Percentiles rank a stretch among this genome's conserved stretches.
phyloP scores from a whole-genome alignment of 2,888 invertebrate species.

The Pollenia amentaria region DNA sequence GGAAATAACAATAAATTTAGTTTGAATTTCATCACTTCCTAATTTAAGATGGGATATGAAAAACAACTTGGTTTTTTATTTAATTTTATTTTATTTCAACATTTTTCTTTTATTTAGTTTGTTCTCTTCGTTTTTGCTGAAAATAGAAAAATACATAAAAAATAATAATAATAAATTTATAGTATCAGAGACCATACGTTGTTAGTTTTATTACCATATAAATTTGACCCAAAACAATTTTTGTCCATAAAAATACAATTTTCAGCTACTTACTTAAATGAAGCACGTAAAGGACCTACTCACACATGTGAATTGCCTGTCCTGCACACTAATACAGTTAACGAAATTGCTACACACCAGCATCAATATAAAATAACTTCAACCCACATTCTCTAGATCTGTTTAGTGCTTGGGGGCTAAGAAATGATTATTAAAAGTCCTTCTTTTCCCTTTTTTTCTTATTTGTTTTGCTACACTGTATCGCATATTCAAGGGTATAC shows the following conservation, averaged over 20 bases:
- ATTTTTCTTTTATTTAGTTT: neutral
- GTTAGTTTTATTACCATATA: slow-evolving; percentile 81
- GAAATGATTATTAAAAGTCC: slow-evolving; percentile 71
- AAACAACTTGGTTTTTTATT: slow-evolving; percentile 24
- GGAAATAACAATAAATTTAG: slow-evolving; percentile 51
- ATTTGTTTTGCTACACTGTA: slow-evolving; percentile 15
- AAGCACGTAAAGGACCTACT: slow-evolving; percentile 69
- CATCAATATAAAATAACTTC: slow-evolving; percentile 41
- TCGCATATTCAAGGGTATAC: neutral
- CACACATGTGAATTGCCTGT: slow-evolving; percentile 43
- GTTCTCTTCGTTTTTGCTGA: slow-evolving; percentile 18
- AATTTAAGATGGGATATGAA: slow-evolving; percentile 52
- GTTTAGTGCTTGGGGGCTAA: slow-evolving; percentile 53
- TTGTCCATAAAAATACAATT: slow-evolving; percentile 84
- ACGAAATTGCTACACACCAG: slow-evolving; percentile 6
- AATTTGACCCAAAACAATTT: slow-evolving; percentile 83
- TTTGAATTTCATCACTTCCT: slow-evolving; percentile 63
- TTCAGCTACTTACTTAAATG: slow-evolving; percentile 80
- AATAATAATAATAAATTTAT: slow-evolving; percentile 70
- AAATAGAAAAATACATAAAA: slow-evolving; percentile 42
- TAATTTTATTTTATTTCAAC: slow-evolving; percentile 20
- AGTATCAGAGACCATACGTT: slow-evolving; percentile 63
- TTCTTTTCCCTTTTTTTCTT: slow-evolving; percentile 13
- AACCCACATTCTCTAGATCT: slow-evolving; percentile 49
- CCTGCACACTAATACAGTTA: slow-evolving; percentile 21